These are phyloP conservation scores for Oenanthe oenanthe DNA, from an alignment of 2,113 vertebrate species.

Conservation along the genomic window DNA sequence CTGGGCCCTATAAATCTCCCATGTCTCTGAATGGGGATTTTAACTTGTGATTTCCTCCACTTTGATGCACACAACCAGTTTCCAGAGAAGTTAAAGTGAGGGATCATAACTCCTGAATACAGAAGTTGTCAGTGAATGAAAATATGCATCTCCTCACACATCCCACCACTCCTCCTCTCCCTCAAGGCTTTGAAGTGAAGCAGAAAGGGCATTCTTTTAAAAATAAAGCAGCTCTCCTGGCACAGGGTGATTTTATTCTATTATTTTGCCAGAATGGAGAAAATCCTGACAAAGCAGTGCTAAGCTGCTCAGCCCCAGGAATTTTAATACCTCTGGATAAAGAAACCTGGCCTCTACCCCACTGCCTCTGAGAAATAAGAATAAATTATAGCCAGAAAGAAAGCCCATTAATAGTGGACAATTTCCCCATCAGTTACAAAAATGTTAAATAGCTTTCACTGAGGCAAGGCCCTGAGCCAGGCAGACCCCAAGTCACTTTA, in stretches of 20 bases:
- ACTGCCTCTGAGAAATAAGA: neutral
- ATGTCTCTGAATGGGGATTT: neutral
- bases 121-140: neutral
- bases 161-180: neutral
- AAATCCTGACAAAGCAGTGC: slow-evolving; percentile 23
- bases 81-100: neutral
- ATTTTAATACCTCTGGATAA: neutral
- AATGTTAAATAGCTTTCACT: neutral
- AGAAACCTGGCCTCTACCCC: neutral
- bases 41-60: neutral
- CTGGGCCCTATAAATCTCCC: neutral
- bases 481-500: neutral
- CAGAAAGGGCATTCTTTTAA: neutral
- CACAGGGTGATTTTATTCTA: neutral
- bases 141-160: neutral
- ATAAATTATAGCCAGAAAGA: slow-evolving; percentile 20
- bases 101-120: neutral
- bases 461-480: neutral
- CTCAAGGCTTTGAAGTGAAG: neutral
- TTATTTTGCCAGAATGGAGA: slow-evolving; percentile 29
- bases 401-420: neutral
- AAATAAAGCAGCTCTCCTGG: neutral
- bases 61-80: no score
- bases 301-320: slow-evolving; percentile 17
- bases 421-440: neutral